Conservation (phyloP, 1,140 invertebrate species). For the Thaumetopoea pityocampa region DNA sequence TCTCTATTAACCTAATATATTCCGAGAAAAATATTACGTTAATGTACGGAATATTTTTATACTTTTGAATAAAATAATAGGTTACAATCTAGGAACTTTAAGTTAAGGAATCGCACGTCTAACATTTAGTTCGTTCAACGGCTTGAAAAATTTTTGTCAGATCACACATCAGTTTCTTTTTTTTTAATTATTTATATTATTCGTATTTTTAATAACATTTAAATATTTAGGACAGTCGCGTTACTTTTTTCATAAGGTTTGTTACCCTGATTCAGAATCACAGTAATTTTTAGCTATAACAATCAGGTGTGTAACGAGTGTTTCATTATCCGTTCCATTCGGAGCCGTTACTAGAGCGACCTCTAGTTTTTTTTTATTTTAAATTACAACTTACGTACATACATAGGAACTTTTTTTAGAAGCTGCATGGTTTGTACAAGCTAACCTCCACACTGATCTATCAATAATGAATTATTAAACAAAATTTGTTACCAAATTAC, state of each 20-base stretch:
- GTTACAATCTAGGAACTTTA: too few species aligned
- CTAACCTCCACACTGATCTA: conserved; percentile 73
- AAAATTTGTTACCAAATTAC: conserved; percentile 50
- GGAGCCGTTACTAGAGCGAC: conserved; percentile 44
- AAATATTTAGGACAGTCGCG: too few species aligned
- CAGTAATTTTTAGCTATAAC: conserved; percentile 24
- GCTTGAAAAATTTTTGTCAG: too few species aligned
- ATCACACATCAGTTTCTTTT: too few species aligned
- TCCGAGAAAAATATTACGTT: too few species aligned
- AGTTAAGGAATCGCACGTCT: too few species aligned
- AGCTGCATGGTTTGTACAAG: conserved; percentile 76
- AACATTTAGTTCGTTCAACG: too few species aligned
- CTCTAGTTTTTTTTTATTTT: conserved; percentile 62
- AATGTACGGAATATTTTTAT: too few species aligned
- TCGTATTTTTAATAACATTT: too few species aligned
- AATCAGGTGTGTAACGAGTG: too few species aligned
- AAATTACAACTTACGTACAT: conserved; percentile 74
- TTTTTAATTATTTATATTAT: too few species aligned
- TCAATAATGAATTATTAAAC: conserved; percentile 66
- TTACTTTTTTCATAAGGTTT: conserved; percentile 27
- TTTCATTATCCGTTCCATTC: conserved; percentile 12
- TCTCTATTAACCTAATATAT: conserved; percentile 1
- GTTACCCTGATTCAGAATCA: conserved; percentile 57
- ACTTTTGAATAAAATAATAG: too few species aligned
- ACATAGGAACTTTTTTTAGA: conserved; percentile 76